phyloP scores from a whole-genome alignment of 2,113 vertebrate species.

The Dicaeum eximium region DNA sequence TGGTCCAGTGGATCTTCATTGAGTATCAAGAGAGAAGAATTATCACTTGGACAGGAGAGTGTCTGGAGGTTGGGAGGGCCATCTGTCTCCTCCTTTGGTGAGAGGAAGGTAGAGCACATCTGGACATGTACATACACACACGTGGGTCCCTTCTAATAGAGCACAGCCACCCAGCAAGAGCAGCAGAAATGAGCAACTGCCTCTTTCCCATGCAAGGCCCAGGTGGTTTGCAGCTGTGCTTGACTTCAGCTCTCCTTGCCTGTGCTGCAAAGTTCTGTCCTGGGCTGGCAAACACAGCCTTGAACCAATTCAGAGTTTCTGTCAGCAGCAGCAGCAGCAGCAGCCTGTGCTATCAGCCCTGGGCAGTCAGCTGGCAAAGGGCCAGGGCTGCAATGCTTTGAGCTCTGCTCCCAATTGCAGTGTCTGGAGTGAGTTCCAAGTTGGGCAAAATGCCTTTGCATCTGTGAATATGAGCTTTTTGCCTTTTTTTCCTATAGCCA shows the following conservation, averaged over 20 bases:
- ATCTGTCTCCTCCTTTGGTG: neutral
- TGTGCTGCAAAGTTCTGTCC: neutral
- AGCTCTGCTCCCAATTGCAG: neutral
- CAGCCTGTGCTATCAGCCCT: neutral
- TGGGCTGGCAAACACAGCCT: neutral
- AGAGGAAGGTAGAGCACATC: neutral
- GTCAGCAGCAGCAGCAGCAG: neutral
- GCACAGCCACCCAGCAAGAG: neutral
- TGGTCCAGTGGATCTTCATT: neutral
- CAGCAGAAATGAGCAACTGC: neutral
- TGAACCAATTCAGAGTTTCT: neutral
- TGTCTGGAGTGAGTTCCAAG: neutral
- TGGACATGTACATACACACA: accelerated
- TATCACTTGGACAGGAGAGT: neutral
- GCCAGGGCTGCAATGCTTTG: neutral
- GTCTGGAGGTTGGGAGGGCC: neutral
- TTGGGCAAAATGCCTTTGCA: neutral
- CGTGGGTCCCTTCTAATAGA: neutral
- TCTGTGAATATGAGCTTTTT: neutral
- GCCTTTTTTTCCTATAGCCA: neutral
- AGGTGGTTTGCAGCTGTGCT: neutral
- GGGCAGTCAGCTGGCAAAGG: neutral
- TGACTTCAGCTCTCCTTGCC: neutral
- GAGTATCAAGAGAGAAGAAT: neutral
- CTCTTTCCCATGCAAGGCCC: neutral